These are phyloP conservation scores for Pogonomyrmex californicus DNA, from an alignment of 1,140 invertebrate species.

Conservation along the genomic window DNA sequence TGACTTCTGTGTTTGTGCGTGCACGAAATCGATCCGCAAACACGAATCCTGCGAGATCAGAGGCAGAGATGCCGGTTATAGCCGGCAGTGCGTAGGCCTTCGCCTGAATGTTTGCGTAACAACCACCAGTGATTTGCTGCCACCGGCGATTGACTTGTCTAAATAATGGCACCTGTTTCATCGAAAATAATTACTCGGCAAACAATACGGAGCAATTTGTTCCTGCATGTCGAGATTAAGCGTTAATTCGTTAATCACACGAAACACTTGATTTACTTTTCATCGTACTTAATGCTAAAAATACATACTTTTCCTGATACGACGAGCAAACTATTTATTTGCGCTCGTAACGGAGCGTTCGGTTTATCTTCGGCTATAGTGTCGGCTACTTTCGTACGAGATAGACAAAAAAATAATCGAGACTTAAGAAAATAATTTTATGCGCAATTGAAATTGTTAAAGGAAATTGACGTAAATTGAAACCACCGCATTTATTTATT, in stretches of 20 bases:
- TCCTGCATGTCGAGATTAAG: slow-evolving; percentile 62
- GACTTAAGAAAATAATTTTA: not conserved
- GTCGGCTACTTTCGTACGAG: not conserved
- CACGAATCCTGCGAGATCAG: slow-evolving; percentile 30
- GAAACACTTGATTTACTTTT: slow-evolving; percentile 9
- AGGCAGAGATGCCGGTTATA: slow-evolving; percentile 6
- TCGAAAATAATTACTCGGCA: slow-evolving; percentile 77
- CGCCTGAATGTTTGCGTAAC: slow-evolving; percentile 68
- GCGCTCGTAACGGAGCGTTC: not conserved
- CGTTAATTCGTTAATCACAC: slow-evolving; percentile 67
- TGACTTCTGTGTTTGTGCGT: slow-evolving; percentile 37
- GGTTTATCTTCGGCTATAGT: not conserved
- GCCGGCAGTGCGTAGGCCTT: not conserved
- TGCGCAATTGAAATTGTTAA: not conserved
- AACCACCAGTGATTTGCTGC: slow-evolving; percentile 52
- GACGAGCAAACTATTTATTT: not conserved
- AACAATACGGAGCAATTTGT: slow-evolving; percentile 48
- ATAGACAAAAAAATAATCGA: not conserved
- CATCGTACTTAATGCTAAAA: slow-evolving; percentile 27
- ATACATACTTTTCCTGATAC: not conserved
- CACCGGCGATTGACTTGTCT: slow-evolving; percentile 74
- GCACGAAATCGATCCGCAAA: slow-evolving; percentile 48
- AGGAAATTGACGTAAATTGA: not conserved
- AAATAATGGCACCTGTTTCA: slow-evolving; percentile 72
- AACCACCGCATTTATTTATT: not conserved